These are phyloP conservation scores for Venusia cambrica DNA, from an alignment of 2,888 invertebrate genomes.

Conservation along the genomic window DNA sequence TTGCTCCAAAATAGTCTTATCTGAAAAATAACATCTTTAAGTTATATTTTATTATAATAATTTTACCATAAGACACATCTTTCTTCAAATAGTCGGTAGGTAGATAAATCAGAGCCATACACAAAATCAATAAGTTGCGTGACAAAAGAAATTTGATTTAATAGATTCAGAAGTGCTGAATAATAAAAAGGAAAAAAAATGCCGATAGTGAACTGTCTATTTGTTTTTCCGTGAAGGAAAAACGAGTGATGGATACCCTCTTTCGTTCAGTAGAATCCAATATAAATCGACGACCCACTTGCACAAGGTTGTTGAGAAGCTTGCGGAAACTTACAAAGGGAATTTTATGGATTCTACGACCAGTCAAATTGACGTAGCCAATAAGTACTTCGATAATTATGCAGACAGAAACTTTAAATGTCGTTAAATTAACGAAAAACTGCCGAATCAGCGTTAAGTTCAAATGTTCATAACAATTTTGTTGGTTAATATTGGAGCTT, in stretches of 20 bases:
- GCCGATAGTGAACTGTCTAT: constrained; percentile 30
- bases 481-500: too few species aligned
- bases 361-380: constrained; percentile 1
- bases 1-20: constrained; percentile 84
- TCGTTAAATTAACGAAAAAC: constrained; percentile 3
- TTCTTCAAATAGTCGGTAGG: constrained; percentile 5
- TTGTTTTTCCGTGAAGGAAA: constrained; percentile 31
- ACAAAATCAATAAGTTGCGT: constrained; percentile 48
- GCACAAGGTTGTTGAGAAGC: constrained; percentile 13
- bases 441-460: neutral
- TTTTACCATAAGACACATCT: neutral
- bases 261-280: constrained; percentile 8
- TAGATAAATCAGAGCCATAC: constrained; percentile 31
- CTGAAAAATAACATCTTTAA: constrained; percentile 64
- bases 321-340: constrained; percentile 5
- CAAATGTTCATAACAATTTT: too few species aligned
- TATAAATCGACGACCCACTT: constrained; percentile 16
- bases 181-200: constrained; percentile 43
- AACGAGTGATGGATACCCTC: constrained; percentile 7
- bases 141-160: constrained; percentile 41
- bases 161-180: constrained; percentile 46
- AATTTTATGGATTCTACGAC: too few species aligned
- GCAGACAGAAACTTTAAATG: too few species aligned
- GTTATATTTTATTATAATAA: constrained; percentile 3
- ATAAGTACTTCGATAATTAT: neutral